A percentile compares a stretch with the other conserved stretches of the same genome.
Evolutionary conservation across 2,797 vertebrate species (phyloP).

Genomic region (Myiotriccus ornatus): DNA sequence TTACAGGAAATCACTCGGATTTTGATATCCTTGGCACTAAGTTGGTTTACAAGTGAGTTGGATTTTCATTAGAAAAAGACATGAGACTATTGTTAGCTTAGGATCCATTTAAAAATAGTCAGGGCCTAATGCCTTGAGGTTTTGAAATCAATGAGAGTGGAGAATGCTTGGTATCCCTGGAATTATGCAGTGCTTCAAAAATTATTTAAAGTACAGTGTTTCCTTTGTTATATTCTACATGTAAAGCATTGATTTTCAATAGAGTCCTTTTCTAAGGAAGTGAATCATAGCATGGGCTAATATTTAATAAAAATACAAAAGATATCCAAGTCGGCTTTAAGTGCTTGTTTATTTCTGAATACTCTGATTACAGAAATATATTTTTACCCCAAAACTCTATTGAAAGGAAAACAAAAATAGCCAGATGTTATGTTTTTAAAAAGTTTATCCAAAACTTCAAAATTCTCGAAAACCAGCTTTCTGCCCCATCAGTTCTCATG

Average conservation of each 20-base stretch:
- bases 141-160: background rate
- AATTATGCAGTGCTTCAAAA: background rate
- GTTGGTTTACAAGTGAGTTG: background rate
- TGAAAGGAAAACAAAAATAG: background rate
- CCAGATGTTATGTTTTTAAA: background rate
- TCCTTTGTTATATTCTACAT: background rate
- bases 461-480: background rate
- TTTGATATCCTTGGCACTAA: background rate
- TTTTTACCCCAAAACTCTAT: background rate
- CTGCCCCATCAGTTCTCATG: background rate
- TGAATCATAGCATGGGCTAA: background rate
- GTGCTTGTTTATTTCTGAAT: background rate
- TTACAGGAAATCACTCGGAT: background rate
- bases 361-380: background rate
- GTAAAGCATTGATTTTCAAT: background rate
- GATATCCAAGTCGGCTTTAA: background rate
- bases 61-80: background rate
- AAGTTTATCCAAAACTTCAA: background rate
- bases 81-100: background rate
- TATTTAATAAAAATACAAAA: background rate
- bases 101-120: background rate
- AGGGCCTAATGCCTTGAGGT: background rate
- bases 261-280: background rate
- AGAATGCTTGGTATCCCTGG: slow-evolving; percentile 5
- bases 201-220: background rate